Evolutionary conservation across 2,113 vertebrate species (phyloP).

Genomic region (Egretta garzetta): DNA sequence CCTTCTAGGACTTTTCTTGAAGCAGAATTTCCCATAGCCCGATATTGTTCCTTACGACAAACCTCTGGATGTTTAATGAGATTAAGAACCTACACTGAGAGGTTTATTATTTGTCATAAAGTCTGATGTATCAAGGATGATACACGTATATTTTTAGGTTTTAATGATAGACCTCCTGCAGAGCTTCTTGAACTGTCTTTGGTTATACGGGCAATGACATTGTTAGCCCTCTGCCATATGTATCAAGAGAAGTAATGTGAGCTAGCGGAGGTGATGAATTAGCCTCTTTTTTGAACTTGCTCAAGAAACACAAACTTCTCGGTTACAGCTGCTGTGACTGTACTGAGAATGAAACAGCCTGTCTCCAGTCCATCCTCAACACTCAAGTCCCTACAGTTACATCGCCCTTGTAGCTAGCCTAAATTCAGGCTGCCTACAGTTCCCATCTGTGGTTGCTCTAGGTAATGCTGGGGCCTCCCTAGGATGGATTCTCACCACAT

Average conservation of each 20-base stretch:
- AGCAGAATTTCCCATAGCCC: background rate
- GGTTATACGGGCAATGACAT: background rate
- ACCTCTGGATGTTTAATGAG: background rate
- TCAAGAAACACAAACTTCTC: background rate
- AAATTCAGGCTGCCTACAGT: background rate
- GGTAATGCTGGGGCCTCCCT: background rate
- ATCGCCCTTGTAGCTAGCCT: background rate
- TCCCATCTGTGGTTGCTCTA: background rate
- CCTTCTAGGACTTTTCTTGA: background rate
- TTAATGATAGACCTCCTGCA: background rate
- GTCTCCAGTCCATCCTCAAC: background rate
- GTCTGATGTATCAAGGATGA: background rate
- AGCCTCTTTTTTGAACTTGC: background rate
- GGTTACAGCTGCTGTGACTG: background rate
- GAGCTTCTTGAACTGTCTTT: background rate
- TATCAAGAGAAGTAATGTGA: background rate
- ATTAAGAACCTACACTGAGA: background rate
- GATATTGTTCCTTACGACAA: background rate
- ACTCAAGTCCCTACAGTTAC: background rate
- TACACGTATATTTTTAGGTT: background rate
- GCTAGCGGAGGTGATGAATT: background rate
- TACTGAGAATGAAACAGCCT: background rate
- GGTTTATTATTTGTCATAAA: background rate
- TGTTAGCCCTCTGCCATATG: background rate
- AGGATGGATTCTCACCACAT: background rate